Base-by-base conservation (phyloP, 2,888 invertebrate genomes). In the Sclerodermus sp. region DNA sequence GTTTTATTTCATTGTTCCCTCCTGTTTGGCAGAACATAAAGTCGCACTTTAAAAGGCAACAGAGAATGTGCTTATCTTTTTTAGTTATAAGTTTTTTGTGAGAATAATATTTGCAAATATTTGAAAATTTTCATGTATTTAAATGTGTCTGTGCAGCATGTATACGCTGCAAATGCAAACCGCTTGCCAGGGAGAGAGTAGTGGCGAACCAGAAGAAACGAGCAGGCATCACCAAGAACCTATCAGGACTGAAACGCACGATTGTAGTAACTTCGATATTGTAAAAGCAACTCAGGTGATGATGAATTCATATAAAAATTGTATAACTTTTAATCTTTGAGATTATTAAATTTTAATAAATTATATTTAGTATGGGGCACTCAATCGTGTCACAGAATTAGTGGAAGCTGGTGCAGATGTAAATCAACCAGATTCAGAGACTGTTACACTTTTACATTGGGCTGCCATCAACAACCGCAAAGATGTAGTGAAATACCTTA, bases 391-490 rank as follows among this genome's bases (percentile, higher is more conserved):
- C 73, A 84, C 91, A 62, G 92, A 96, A 78, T 82, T 98, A 29
- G 85, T 98, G 3, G 96, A 97, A 70, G 87, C 88, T 34, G 97
- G 97, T 1, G 91, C 90, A 81, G 92, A 96, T 81, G 94, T 97
- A 12, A 97, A 97, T 79, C 88, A 91, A 73, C 89, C 94, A 40
- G 98, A 99, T 79, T 84, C 85, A 60, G 98, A 99, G 79, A 96
- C 95, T 42, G 97, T 99, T 47, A 96, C 96, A 1, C 81, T 99
- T 44, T 82, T 99, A n/a, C 99, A 99, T 78, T 99, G 99, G 99
- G 98, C 98, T 32, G 91, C 98, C 14, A 99, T 99, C 73, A 99
- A 99, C 80, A 98, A 98, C 82, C 85, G 97, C 49, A 85, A 88
- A 61, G 95, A 97, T 68, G 91, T 98, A 65, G 93, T 96, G 50